Percentiles rank a stretch among this genome's conserved stretches.
phyloP scores from a whole-genome alignment of 2,113 vertebrate genomes.

The Rhabdomys dilectus region DNA sequence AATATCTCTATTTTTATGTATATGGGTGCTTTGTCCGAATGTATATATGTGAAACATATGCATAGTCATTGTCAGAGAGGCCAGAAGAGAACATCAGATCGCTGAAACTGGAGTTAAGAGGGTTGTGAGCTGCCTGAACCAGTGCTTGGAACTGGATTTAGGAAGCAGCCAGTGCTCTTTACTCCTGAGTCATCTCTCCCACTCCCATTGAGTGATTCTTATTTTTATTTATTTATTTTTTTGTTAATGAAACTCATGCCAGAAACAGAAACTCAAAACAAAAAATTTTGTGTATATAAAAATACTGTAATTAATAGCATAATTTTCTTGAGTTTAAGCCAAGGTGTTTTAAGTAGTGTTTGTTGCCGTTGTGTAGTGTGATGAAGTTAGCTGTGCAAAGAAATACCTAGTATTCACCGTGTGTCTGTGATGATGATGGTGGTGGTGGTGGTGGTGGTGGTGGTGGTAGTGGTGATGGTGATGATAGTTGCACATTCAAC shows the following conservation, averaged over 20 bases:
- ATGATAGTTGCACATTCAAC: not conserved
- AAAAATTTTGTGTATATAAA: too few relatives aligned
- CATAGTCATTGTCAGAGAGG: too few relatives aligned
- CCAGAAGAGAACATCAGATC: too few relatives aligned
- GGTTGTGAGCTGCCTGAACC: not conserved
- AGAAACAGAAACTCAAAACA: not conserved
- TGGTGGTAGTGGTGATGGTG: too few relatives aligned
- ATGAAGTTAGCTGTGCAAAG: not conserved
- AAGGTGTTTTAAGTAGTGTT: not conserved
- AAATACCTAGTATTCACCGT: not conserved
- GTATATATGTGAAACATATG: not conserved
- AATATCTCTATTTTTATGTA: not conserved
- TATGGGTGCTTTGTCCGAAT: not conserved
- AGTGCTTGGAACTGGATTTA: not conserved
- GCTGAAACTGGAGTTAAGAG: too few relatives aligned
- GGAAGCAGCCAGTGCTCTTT: not conserved
- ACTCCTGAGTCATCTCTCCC: not conserved
- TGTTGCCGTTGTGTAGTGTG: not conserved
- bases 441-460: too few relatives aligned
- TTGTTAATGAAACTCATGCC: not conserved
- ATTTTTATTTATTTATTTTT: not conserved
- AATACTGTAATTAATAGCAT: not conserved
- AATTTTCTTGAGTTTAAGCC: not conserved
- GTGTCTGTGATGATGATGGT: too few relatives aligned
- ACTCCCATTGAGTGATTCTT: not conserved